Base-by-base conservation (phyloP, 2,113 vertebrate species). In the Microtus pennsylvanicus region DNA sequence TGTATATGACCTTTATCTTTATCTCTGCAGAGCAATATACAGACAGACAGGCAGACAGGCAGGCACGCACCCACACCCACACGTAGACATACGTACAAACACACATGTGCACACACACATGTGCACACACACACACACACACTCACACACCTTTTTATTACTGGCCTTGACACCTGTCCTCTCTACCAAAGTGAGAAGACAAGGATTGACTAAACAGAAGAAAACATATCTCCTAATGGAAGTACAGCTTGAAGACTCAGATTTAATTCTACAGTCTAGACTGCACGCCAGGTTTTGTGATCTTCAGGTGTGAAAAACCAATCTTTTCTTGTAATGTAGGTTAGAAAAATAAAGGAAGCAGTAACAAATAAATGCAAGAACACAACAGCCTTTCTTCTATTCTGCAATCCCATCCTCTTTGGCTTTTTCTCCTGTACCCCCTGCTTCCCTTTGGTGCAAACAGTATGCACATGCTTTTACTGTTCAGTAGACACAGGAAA, bases 241-340 rank as follows among this genome's bases (percentile, higher is more conserved):
- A 78, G 72, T 70, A 4, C 16, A 81, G 12, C 28, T 72, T 89
- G 30, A 58, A 67, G 52, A 52, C 50, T 76, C 47, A 70, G n/a
- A 75, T 14, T 55, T 70, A 86, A 38, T 50, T 87, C 63, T 75
- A 9, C 14, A 77, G 45, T 33, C 14, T 91, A 86, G 70, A 86
- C 35, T 47, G 69, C 61, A 90, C 3, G 7, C 28, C 30, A 55
- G 35, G 61, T 38, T 87, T 86, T 72, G 52, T 93, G 35, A 35
- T 83, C 55, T 96, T 61, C 38, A 61, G 21, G 35, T 92, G 65
- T 89, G 88, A 90, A 95, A 94, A 92, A 82, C 0, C 70, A 93
- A 74, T 96, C 63, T 38, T 83, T 85, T 55, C 72, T 83, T 28
- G 1, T 22, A 85, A 78, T 93, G 17, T 35, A 77, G 58, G 38